Percentiles rank a stretch among this genome's conserved stretches.
Evolutionary conservation across 1,140 invertebrate species (phyloP).

Genomic region (Drosophila baimaii): DNA sequence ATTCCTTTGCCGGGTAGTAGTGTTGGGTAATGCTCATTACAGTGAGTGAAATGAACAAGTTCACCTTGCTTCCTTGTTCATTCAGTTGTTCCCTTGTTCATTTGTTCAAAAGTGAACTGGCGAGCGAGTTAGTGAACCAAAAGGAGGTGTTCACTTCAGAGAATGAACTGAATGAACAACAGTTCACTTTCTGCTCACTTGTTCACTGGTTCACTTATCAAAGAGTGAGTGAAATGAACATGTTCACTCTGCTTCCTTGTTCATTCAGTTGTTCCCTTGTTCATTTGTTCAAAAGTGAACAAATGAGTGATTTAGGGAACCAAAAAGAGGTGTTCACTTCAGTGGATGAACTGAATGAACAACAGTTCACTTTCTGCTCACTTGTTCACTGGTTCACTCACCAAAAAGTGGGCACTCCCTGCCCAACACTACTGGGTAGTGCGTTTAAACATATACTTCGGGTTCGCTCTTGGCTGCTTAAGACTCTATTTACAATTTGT

Average conservation of each 20-base stretch:
- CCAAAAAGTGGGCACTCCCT: not conserved
- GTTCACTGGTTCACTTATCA: not conserved
- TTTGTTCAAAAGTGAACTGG: not conserved
- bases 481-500: constrained; percentile 82
- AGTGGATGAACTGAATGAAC: not conserved
- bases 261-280: not conserved
- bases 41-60: not conserved
- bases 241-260: not conserved
- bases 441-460: constrained; percentile 73
- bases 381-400: not conserved
- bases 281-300: not conserved
- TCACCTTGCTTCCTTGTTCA: not conserved
- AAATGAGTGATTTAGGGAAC: not conserved
- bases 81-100: not conserved
- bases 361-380: not conserved
- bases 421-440: constrained; percentile 17
- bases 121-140: not conserved
- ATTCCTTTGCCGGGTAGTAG: constrained; percentile 23
- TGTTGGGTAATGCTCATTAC: not conserved
- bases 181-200: not conserved
- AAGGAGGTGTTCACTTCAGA: not conserved
- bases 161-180: not conserved
- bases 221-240: not conserved
- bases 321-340: not conserved
- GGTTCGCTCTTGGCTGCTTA: constrained; percentile 66